Conservation (phyloP, 2,888 invertebrate genomes). For the Apotomis betuletana region DNA sequence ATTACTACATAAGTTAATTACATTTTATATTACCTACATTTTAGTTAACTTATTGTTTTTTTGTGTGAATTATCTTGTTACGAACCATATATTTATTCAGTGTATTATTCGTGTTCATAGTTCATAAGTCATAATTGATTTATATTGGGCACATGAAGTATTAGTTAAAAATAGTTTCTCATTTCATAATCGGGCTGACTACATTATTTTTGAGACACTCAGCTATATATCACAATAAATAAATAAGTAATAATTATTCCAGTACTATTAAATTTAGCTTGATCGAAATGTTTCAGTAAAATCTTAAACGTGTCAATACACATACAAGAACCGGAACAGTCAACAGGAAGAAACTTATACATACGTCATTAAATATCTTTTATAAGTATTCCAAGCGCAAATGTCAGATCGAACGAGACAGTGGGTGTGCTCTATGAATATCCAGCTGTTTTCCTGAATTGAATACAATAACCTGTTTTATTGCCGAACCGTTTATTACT, state of each 20-base stretch:
- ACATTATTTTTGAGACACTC: no score
- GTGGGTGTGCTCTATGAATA: conserved; percentile 22
- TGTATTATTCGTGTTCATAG: no score
- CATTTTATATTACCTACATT: no score
- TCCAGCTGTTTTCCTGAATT: conserved; percentile 41
- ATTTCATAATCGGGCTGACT: no score
- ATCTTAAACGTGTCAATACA: neutral
- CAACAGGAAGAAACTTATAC: conserved; percentile 13
- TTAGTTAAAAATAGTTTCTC: no score
- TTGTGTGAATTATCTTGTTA: no score
- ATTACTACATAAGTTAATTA: conserved; percentile 1
- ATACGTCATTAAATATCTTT: conserved; percentile 13
- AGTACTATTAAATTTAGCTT: neutral
- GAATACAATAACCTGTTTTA: conserved; percentile 41
- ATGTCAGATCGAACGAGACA: conserved; percentile 14
- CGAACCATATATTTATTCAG: no score
- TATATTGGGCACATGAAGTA: no score
- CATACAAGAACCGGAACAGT: neutral
- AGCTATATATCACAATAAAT: no score
- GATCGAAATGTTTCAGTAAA: neutral
- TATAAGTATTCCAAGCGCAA: conserved; percentile 20
- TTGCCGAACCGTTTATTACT: conserved; percentile 32
- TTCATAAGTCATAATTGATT: no score
- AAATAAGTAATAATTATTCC: no score
- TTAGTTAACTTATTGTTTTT: no score